Base-by-base conservation (phyloP, 2,113 vertebrate species). In the Verasper variegatus region DNA sequence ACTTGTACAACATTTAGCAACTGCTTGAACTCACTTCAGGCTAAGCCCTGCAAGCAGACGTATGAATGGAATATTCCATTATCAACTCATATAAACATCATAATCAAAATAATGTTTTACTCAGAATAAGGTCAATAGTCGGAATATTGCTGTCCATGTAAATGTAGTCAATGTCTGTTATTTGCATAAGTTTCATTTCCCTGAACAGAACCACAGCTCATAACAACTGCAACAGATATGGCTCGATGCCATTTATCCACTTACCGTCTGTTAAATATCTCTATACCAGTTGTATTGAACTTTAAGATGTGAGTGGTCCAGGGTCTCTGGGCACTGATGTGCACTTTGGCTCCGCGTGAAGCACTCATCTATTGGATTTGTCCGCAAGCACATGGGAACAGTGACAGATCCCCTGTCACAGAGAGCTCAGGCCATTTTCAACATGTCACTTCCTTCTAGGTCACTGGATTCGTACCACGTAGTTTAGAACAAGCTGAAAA, bases 331-430 rank as follows among this genome's bases (percentile, higher is more conserved):
- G 65, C 37, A 52, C 26, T 58, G 24, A 72, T 49, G 72, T 75
- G 68, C 45, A 77, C 71, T 80, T 72, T 80, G 73, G 80, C 83
- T 47, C 63, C 26, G 14, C 35, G 60, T 35, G 11, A 68, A 3
- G 59, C 59, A 24, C 71, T 74, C 18, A 60, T 12, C 59, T 71
- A 81, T 80, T 86, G 85, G 71, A 89, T 89, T 90, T 86, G 55
- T 82, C 74, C 57, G 57, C 61, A 4, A 68, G 75, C 68, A 70
- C 86, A 89, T 26, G 68, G 79, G 60, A 83, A 68, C 66, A 55
- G 62, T 68, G 68, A 72, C 51, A 58, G 47, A 71, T 57, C 14
- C 52, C 69, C 47, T 67, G 56, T 70, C 68, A 68, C 24, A 63
- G 47, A 83, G 52, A 68, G 67, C 60, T 68, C 52, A 61, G 17